Percentiles rank a stretch among this genome's conserved stretches.
phyloP scores from a whole-genome alignment of 2,797 vertebrate species.

The Pogonophryne albipinna region DNA sequence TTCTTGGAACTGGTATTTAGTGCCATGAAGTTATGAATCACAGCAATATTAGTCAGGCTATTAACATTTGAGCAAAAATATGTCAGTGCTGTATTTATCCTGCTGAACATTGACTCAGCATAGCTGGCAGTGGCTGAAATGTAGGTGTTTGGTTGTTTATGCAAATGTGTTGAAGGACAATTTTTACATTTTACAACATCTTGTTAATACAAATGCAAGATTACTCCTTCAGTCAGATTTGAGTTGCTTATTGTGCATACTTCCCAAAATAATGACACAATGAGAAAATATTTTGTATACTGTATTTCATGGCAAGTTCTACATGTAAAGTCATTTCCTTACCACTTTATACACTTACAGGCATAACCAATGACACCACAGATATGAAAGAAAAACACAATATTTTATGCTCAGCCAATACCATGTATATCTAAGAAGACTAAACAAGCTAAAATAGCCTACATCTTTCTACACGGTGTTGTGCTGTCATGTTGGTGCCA shows the following conservation, averaged over 20 bases:
- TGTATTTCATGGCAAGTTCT: too few species aligned
- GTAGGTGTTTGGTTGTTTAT: neutral
- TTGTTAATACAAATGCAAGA: neutral
- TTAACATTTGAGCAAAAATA: conserved; percentile 24
- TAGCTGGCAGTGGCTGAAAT: conserved; percentile 15
- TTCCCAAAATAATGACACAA: neutral
- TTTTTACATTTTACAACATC: neutral
- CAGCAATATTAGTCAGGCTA: conserved; percentile 23
- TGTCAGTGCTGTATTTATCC: conserved; percentile 23
- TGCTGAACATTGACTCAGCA: conserved; percentile 13
- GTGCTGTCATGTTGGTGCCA: neutral
- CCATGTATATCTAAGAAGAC: neutral
- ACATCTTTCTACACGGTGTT: neutral
- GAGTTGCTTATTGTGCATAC: neutral
- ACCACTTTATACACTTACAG: too few species aligned
- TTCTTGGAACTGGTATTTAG: conserved; percentile 6
- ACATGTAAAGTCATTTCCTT: too few species aligned
- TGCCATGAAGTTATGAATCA: conserved; percentile 25
- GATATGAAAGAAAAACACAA: neutral
- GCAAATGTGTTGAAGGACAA: too few species aligned
- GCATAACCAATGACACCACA: too few species aligned
- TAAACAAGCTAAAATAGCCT: neutral
- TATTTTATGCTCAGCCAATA: neutral
- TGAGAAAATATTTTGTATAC: too few species aligned
- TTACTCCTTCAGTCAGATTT: neutral